Base-by-base conservation (phyloP, 2,113 vertebrate genomes). In the Scolopax mira region DNA sequence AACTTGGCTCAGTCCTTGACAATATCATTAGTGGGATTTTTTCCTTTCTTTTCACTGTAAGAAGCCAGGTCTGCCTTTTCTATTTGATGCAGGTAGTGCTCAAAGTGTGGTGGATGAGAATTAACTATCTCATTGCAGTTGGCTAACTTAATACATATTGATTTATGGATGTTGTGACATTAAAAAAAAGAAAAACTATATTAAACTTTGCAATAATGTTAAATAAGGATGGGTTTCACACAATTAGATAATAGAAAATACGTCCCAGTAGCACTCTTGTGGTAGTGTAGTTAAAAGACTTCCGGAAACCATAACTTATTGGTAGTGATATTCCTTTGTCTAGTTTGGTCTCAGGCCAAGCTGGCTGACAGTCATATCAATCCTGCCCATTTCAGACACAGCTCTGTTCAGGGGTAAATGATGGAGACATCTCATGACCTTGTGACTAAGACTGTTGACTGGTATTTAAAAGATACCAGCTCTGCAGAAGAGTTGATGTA, bases 71-170 rank as follows among this genome's bases (percentile, higher is more conserved):
- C 52, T 94, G 21, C 22, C 41, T 70, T 58, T 49, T 82, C n/a
- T 41, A 77, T 81, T 79, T 3, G 0, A 58, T 87, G 44, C 25
- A 95, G 62, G 46, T 72, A 66, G 19, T 37, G 22, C 28, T 72
- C 33, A 70, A 30, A 93, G 18, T 0, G 0, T 61, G 31, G 67
- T 66, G 18, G 39, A 79, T 62, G 46, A 91, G 52, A 81, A 91
- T 81, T 79, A 95, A 88, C 89, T 88, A 54, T 87, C 70, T 92
- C 49, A 62, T 24, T 85, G 88, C 0, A 39, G 81, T 42, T 77
- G 27, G 51, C 83, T 93, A 85, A 94, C 94, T 96, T 93, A 95
- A 93, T 94, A 91, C 12, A 4, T 85, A 97, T 93, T 95, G 96
- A 96, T 96, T 60, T 93, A 91, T 94, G 91, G 88, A 73, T 37